phyloP scores from a whole-genome alignment of 2,113 vertebrate genomes.

The Cervus canadensis region DNA sequence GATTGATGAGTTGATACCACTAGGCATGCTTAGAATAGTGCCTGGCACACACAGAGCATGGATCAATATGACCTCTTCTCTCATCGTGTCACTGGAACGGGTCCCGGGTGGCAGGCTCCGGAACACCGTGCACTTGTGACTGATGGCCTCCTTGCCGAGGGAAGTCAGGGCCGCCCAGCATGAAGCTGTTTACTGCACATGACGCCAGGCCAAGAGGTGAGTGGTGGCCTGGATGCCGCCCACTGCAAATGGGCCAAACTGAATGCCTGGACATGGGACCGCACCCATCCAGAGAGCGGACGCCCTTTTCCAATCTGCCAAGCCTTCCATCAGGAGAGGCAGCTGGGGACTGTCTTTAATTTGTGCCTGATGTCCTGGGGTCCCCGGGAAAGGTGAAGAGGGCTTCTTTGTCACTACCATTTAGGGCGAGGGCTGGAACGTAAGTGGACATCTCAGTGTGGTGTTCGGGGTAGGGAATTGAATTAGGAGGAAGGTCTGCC shows the following conservation, averaged over 20 bases:
- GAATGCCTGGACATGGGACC: background rate
- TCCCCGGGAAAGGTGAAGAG: background rate
- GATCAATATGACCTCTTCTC: fast-evolving
- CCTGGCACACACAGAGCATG: fast-evolving
- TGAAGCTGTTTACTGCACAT: background rate
- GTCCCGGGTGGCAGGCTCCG: background rate
- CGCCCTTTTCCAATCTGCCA: background rate
- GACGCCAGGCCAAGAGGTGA: background rate
- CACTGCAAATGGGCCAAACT: background rate
- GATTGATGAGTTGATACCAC: background rate
- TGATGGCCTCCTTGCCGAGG: background rate
- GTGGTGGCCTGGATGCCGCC: background rate
- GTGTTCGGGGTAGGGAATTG: no score
- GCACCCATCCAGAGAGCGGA: background rate
- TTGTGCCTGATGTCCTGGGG: background rate
- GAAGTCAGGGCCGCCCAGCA: background rate
- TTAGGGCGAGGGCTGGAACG: background rate
- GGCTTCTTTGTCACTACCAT: background rate
- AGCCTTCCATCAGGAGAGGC: background rate
- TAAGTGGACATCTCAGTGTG: background rate
- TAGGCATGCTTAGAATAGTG: background rate
- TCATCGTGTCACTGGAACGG: background rate
- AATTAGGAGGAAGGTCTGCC: fast-evolving
- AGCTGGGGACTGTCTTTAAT: no score
- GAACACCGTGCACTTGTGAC: fast-evolving